A percentile compares a stretch with the other conserved stretches of the same genome.
Conservation (phyloP, 2,888 invertebrate genomes). For the Leucophenga montana region DNA sequence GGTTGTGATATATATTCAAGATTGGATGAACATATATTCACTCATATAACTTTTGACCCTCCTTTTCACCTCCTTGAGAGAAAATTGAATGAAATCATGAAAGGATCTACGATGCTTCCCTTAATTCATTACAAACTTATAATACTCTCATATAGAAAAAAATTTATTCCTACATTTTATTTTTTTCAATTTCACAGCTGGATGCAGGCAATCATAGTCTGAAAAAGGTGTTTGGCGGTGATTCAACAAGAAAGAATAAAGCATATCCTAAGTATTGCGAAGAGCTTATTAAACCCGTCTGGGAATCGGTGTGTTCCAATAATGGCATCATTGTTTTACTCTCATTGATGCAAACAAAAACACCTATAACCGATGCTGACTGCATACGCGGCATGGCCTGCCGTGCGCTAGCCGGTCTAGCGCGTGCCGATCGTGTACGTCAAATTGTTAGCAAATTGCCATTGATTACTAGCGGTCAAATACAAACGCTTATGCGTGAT, state of each 20-base stretch:
- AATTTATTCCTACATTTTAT: not conserved
- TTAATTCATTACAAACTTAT: too few relatives aligned
- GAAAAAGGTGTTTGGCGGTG: conserved; percentile 57
- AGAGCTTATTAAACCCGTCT: conserved; percentile 91
- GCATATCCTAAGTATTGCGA: conserved; percentile 81
- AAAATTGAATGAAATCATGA: too few relatives aligned
- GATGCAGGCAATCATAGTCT: conserved; percentile 49
- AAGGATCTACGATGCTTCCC: too few relatives aligned
- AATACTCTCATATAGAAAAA: too few relatives aligned
- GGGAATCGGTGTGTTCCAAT: conserved; percentile 94
- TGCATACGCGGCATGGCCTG: conserved; percentile 94
- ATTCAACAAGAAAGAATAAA: conserved; percentile 71
- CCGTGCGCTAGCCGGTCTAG: conserved; percentile 91
- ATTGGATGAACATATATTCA: too few relatives aligned
- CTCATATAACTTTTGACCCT: too few relatives aligned
- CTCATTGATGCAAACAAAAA: conserved; percentile 90
- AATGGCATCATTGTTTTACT: conserved; percentile 97
- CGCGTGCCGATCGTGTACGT: conserved; percentile 92
- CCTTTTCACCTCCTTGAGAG: too few relatives aligned
- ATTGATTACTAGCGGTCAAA: conserved; percentile 91
- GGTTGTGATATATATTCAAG: too few relatives aligned
- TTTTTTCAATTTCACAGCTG: conserved; percentile 46
- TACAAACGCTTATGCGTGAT: conserved; percentile 96
- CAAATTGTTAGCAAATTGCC: conserved; percentile 97
- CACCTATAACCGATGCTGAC: conserved; percentile 97